A percentile compares a stretch with the other conserved stretches of the same genome.
phyloP scores from a whole-genome alignment of 2,797 vertebrate genomes.

The Australoheros facetus region DNA sequence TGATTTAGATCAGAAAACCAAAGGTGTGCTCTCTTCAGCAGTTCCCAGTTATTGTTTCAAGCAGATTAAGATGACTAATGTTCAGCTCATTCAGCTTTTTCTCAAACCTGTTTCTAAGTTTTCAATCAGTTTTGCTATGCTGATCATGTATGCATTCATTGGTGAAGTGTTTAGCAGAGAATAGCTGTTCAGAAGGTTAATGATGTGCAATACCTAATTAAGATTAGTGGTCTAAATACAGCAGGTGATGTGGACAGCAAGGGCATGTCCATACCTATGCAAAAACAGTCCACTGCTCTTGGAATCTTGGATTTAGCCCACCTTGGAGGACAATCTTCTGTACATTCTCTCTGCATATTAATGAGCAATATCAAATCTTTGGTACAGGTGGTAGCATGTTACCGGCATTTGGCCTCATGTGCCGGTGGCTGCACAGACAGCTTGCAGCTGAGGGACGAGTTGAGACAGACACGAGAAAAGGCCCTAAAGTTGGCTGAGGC shows the following conservation, averaged over 20 bases:
- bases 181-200: background rate
- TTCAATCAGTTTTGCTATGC: background rate
- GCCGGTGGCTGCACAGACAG: constrained; percentile 81
- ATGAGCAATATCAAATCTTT: background rate
- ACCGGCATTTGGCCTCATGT: constrained; percentile 81
- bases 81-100: background rate
- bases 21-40: background rate
- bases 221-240: constrained; percentile 13
- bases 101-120: background rate
- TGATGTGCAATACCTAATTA: background rate
- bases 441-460: constrained; percentile 77
- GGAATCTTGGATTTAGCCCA: background rate
- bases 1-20: constrained; percentile 1
- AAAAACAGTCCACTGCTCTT: background rate
- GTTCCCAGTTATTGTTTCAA: background rate
- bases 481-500: constrained; percentile 73
- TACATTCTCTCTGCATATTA: background rate
- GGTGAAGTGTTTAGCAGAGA: background rate
- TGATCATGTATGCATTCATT: background rate
- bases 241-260: background rate
- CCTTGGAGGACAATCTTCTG: background rate
- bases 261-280: background rate
- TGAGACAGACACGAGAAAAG: constrained; percentile 79
- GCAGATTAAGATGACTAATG: background rate
- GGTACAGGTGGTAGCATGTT: constrained; percentile 83